These are phyloP conservation scores for Hyla sarda DNA, from an alignment of 2,113 vertebrate genomes.

Conservation along the genomic window DNA sequence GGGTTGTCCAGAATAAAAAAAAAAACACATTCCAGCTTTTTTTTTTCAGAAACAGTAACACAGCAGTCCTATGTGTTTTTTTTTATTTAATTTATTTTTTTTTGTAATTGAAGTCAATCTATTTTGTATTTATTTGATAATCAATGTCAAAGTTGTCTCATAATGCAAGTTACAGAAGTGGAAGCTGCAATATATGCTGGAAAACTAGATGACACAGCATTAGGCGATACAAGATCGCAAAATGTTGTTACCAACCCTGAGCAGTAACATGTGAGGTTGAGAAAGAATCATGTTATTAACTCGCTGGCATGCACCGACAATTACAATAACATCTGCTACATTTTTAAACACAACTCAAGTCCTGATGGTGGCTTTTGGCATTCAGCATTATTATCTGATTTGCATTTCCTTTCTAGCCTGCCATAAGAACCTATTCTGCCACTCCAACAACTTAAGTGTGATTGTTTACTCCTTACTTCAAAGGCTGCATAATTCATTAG, in stretches of 20 bases:
- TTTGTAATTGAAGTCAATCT: no score
- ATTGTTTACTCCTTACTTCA: constrained; percentile 44
- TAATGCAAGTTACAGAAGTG: background rate
- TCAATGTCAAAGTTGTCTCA: background rate
- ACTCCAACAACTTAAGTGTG: background rate
- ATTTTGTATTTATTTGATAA: background rate
- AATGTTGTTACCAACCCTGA: background rate
- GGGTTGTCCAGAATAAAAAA: no score
- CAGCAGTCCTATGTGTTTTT: background rate
- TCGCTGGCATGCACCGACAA: background rate
- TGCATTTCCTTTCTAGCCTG: background rate
- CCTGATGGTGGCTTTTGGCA: constrained; percentile 36
- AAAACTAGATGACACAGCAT: background rate
- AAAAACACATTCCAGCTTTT: no score
- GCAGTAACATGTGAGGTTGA: background rate
- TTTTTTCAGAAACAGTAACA: background rate
- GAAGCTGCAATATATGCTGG: background rate
- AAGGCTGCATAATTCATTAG: constrained; percentile 61
- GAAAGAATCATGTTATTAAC: constrained; percentile 24
- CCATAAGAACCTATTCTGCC: background rate
- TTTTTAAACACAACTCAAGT: constrained; percentile 33
- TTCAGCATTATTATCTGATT: constrained; percentile 1
- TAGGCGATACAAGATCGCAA: background rate
- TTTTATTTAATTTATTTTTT: no score
- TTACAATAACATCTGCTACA: constrained; percentile 33